Evolutionary conservation across 2,113 vertebrate species (phyloP).

Genomic region (Psittacula cyanocephala): DNA sequence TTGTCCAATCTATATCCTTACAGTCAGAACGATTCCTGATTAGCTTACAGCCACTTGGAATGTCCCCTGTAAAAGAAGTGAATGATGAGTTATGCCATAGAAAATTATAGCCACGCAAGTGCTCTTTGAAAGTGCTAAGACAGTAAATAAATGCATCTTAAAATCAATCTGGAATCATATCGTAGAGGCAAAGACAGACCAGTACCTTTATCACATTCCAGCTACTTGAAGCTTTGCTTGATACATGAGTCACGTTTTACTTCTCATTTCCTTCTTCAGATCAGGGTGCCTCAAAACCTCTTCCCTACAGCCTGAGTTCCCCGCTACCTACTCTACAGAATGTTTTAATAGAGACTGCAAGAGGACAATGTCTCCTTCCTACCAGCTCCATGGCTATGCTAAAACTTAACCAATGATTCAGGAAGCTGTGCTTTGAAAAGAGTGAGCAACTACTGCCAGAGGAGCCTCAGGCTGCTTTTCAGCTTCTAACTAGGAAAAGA

Average conservation of each 20-base stretch:
- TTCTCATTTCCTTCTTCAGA: not conserved
- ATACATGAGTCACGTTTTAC: not conserved
- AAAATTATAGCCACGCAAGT: not conserved
- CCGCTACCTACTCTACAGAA: not conserved
- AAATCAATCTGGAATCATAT: not conserved
- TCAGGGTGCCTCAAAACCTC: not conserved
- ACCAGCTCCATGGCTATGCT: not conserved
- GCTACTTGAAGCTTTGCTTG: not conserved
- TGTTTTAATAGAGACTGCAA: not conserved
- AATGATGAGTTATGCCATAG: not conserved
- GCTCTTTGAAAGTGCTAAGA: not conserved
- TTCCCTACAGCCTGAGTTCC: not conserved
- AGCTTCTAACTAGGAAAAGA: not conserved
- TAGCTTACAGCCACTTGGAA: slow-evolving; percentile 91
- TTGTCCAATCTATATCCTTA: slow-evolving; percentile 96
- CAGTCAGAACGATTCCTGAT: slow-evolving; percentile 96
- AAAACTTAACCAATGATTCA: not conserved
- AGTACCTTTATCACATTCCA: not conserved
- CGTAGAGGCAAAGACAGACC: not conserved
- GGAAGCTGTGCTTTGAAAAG: not conserved
- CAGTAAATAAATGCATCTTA: not conserved
- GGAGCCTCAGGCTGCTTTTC: not conserved
- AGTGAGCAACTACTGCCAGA: not conserved
- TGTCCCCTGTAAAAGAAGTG: slow-evolving; percentile 84
- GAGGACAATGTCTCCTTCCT: not conserved